Evolutionary conservation across 2,113 vertebrate species (phyloP).

Genomic region (Probosciger aterrimus): DNA sequence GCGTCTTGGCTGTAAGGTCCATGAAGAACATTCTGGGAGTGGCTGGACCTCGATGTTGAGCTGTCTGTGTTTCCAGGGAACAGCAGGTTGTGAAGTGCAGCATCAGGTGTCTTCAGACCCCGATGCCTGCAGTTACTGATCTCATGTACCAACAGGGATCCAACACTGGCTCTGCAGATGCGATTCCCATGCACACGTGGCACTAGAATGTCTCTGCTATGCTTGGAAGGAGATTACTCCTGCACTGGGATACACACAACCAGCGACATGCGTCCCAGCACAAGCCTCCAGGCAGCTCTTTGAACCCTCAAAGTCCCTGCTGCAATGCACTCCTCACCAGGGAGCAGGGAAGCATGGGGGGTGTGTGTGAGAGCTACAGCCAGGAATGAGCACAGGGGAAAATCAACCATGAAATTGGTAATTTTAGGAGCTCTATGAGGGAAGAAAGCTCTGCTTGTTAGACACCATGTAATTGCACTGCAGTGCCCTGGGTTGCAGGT

Average conservation of each 20-base stretch:
- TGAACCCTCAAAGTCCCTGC: neutral
- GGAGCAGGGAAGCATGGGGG: neutral
- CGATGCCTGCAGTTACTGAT: fast-evolving
- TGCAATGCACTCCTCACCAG: neutral
- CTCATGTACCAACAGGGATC: fast-evolving
- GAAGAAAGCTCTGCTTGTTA: neutral
- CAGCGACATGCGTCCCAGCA: neutral
- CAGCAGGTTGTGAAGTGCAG: neutral
- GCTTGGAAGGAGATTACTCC: neutral
- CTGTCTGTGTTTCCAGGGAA: neutral
- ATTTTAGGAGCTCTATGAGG: neutral
- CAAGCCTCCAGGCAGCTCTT: neutral
- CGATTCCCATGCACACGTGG: fast-evolving
- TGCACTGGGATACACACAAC: neutral
- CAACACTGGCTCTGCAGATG: neutral
- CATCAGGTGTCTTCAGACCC: neutral
- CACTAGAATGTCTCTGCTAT: neutral
- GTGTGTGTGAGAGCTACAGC: neutral
- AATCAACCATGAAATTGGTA: conserved; percentile 29
- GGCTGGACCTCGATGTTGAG: neutral
- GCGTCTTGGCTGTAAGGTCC: neutral
- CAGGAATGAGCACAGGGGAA: neutral
- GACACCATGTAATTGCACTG: neutral
- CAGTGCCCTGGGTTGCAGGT: neutral
- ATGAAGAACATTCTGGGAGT: neutral